Percentiles rank a stretch among this genome's conserved stretches.
phyloP scores from a whole-genome alignment of 64 coral and sea anemone species.

The Montipora capricornis region DNA sequence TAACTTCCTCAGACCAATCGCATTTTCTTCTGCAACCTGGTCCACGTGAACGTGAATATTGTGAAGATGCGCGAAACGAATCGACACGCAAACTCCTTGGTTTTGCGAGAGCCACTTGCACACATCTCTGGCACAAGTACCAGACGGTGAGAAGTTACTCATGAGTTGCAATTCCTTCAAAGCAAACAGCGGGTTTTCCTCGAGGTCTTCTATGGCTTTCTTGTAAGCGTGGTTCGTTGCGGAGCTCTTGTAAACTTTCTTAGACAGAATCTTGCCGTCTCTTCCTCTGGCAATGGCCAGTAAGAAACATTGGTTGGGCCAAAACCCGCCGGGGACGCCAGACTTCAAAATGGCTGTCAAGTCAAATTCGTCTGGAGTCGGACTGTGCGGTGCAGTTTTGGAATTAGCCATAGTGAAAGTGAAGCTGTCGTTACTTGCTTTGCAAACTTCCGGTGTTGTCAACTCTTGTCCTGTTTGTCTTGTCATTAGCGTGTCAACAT shows the following conservation, averaged over 20 bases:
- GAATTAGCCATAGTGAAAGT: background rate
- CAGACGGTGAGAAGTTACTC: slow-evolving; percentile 38
- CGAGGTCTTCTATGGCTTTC: slow-evolving; percentile 3
- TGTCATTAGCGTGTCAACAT: background rate
- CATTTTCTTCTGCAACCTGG: slow-evolving; percentile 38
- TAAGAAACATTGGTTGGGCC: slow-evolving; percentile 13
- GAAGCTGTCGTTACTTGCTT: background rate
- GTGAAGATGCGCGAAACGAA: slow-evolving; percentile 54
- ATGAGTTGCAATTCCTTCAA: slow-evolving; percentile 11
- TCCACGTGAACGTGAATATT: slow-evolving; percentile 42
- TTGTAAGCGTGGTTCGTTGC: background rate
- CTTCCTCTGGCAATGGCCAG: slow-evolving; percentile 20
- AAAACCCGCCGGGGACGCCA: slow-evolving; percentile 56
- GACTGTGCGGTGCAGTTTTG: background rate
- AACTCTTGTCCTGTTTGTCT: background rate
- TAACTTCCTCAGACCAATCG: slow-evolving; percentile 30
- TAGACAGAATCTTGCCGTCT: slow-evolving; percentile 27
- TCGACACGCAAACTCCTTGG: slow-evolving; percentile 26
- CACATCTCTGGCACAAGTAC: slow-evolving; percentile 9
- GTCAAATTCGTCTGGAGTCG: slow-evolving; percentile 37
- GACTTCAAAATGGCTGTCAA: slow-evolving; percentile 26
- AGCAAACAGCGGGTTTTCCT: background rate
- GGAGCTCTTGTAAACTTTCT: slow-evolving; percentile 35
- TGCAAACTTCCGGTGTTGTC: background rate
- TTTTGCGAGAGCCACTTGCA: slow-evolving; percentile 50